These are phyloP conservation scores for Oophaga sylvatica DNA, from an alignment of 2,797 vertebrate species.

Conservation along the genomic window DNA sequence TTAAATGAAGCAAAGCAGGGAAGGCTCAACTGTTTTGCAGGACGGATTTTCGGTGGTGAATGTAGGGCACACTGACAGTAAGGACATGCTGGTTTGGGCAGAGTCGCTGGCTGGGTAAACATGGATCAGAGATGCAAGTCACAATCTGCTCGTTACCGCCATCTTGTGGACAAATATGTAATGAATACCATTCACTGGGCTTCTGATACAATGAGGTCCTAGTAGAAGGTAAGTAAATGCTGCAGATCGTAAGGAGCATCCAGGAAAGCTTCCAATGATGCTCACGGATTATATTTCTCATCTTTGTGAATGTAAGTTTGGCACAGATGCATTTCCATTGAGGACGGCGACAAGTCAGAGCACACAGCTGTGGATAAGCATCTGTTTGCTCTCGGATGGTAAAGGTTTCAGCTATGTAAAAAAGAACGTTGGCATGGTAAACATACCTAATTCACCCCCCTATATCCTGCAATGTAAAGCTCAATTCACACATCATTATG, in stretches of 20 bases:
- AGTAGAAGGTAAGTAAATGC: not conserved
- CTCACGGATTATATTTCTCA: not conserved
- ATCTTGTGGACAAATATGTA: constrained; percentile 32
- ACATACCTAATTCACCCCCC: too few relatives aligned
- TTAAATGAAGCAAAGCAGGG: too few relatives aligned
- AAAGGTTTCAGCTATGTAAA: too few relatives aligned
- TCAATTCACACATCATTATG: too few relatives aligned
- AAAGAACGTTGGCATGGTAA: too few relatives aligned
- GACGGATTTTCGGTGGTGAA: too few relatives aligned
- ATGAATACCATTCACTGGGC: not conserved
- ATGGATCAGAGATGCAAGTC: not conserved
- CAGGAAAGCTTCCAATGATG: too few relatives aligned
- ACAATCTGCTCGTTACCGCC: constrained; percentile 19
- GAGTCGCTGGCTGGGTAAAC: too few relatives aligned
- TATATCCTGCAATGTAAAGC: too few relatives aligned
- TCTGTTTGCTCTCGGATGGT: too few relatives aligned
- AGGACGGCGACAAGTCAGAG: not conserved
- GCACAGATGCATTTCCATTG: not conserved
- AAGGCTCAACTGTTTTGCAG: too few relatives aligned
- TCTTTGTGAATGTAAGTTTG: not conserved
- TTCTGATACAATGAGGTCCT: not conserved
- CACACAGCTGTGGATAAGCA: too few relatives aligned
- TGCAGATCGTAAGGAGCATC: not conserved
- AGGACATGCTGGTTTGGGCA: not conserved
- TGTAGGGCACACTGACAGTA: not conserved